phyloP scores from a whole-genome alignment of 2,797 vertebrate genomes.

The Orientallactaga sibirica region DNA sequence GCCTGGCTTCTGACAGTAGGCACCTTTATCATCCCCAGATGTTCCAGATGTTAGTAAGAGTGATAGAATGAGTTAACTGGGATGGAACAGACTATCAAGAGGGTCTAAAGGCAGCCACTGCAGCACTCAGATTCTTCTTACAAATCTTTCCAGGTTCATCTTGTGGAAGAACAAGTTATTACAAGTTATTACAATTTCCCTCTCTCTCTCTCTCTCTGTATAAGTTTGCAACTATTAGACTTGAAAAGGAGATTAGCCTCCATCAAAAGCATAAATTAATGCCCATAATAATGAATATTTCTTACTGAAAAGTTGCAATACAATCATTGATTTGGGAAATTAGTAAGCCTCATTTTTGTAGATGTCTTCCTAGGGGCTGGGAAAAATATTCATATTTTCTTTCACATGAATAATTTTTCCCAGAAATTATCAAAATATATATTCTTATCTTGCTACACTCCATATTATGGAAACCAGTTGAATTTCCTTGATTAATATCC shows the following conservation, averaged over 20 bases:
- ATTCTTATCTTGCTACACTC: not conserved
- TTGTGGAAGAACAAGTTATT: not conserved
- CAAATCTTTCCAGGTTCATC: not conserved
- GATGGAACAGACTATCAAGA: not conserved
- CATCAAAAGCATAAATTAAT: not conserved
- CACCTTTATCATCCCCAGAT: not conserved
- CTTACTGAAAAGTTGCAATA: constrained; percentile 7
- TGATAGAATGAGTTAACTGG: not conserved
- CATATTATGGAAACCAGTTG: not conserved
- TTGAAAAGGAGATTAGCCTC: not conserved
- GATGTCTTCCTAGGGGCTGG: not conserved
- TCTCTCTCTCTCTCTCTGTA: too few relatives aligned
- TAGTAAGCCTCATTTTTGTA: not conserved
- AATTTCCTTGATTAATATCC: not conserved
- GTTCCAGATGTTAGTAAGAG: not conserved
- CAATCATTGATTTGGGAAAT: not conserved
- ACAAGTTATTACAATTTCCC: too few relatives aligned
- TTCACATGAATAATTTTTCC: constrained; percentile 8
- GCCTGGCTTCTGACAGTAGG: not conserved
- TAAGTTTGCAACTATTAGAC: not conserved
- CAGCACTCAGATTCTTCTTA: not conserved
- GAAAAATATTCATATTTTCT: not conserved
- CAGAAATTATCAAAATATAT: not conserved
- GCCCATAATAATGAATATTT: not conserved
- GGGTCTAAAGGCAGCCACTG: not conserved